Evolutionary conservation across 2,888 invertebrate species (phyloP).

Genomic region (Scotopteryx bipunctaria): DNA sequence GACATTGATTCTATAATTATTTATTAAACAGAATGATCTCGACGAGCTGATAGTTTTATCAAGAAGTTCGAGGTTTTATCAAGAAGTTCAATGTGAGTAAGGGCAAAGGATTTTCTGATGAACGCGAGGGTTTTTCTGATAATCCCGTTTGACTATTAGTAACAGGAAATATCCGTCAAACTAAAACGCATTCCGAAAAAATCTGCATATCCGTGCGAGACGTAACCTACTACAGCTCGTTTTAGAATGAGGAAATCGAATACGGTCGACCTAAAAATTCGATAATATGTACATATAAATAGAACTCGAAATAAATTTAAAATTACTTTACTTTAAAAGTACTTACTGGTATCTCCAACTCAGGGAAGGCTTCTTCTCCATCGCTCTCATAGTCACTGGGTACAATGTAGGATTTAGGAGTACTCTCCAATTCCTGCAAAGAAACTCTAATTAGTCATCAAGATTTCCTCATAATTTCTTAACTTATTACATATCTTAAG

Average conservation of each 20-base stretch:
- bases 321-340: slow-evolving; percentile 13
- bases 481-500: slow-evolving; percentile 2
- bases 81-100: slow-evolving; percentile 1
- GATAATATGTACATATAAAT: too few species aligned
- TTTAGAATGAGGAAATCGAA: too few species aligned
- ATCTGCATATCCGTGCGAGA: too few species aligned
- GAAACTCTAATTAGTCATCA: slow-evolving; percentile 5
- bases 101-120: not conserved
- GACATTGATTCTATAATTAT: not conserved
- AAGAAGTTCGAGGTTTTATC: not conserved
- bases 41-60: too few species aligned
- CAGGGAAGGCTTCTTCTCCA: slow-evolving; percentile 75
- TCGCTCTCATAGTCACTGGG: slow-evolving; percentile 77
- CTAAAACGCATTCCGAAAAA: too few species aligned
- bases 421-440: slow-evolving; percentile 66
- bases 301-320: not conserved
- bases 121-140: too few species aligned
- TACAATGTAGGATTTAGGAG: slow-evolving; percentile 57
- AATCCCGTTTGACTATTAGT: too few species aligned
- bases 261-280: too few species aligned
- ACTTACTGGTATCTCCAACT: slow-evolving; percentile 76
- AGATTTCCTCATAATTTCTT: slow-evolving; percentile 1
- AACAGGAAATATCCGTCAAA: too few species aligned
- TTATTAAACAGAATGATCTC: too few species aligned
- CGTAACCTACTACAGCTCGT: too few species aligned